A percentile compares a stretch with the other conserved stretches of the same genome.
Evolutionary conservation across 2,888 invertebrate genomes (phyloP).

Genomic region (Plebejus argus): DNA sequence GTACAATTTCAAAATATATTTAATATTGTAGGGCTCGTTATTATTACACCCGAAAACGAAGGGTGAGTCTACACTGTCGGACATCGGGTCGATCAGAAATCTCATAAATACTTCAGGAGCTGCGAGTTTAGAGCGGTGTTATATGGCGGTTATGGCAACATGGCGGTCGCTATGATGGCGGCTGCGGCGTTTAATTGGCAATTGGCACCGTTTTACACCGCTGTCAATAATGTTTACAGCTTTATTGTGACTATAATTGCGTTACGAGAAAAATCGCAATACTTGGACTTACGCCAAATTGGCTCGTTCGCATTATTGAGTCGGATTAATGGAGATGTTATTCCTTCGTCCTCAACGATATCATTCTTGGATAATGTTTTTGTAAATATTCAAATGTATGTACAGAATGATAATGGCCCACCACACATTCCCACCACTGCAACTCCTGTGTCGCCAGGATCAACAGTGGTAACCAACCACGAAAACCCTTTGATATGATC

Average conservation of each 20-base stretch:
- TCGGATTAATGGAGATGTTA: neutral
- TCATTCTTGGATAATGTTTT: neutral
- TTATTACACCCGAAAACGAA: too few species aligned
- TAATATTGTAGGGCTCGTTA: too few species aligned
- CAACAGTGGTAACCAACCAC: too few species aligned
- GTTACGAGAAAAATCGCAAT: neutral
- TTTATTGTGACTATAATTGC: conserved; percentile 27
- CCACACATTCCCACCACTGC: too few species aligned
- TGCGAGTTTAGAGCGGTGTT: conserved; percentile 34
- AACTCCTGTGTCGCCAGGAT: too few species aligned
- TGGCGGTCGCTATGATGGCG: conserved; percentile 39
- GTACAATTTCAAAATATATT: too few species aligned
- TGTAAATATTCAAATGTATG: neutral
- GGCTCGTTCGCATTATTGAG: neutral
- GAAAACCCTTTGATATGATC: too few species aligned
- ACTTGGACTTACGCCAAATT: neutral
- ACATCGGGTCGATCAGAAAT: conserved; percentile 34
- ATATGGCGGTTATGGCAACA: conserved; percentile 45
- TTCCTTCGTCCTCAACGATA: neutral
- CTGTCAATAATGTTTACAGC: neutral
- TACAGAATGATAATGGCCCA: too few species aligned
- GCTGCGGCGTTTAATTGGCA: conserved; percentile 33
- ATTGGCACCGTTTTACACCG: conserved; percentile 33
- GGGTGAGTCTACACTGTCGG: neutral
- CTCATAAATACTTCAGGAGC: conserved; percentile 47